Conservation (phyloP, 92 coral and sea anemone species). For the Phenganax stokvisi region DNA sequence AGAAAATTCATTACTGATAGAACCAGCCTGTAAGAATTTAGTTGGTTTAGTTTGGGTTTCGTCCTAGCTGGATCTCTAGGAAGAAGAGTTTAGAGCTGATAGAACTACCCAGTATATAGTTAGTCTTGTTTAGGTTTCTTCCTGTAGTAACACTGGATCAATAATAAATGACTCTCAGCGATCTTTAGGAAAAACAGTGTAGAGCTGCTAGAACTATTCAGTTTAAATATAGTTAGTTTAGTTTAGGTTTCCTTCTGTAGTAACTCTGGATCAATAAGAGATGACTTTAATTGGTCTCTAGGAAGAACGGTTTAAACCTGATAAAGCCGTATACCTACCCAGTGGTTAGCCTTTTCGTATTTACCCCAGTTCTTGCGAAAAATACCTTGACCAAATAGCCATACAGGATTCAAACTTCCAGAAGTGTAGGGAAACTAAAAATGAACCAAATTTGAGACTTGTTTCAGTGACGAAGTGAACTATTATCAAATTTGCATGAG, state of each 20-base stretch:
- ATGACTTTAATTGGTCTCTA: neutral
- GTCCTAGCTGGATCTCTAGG: neutral
- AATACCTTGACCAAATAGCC: constrained; percentile 16
- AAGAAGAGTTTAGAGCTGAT: neutral
- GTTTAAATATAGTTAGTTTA: no score
- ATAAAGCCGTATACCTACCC: constrained; percentile 14
- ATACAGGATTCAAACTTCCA: constrained; percentile 22
- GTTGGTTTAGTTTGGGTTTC: no score
- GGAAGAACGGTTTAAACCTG: neutral
- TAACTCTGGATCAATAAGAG: no score
- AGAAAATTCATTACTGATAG: no score
- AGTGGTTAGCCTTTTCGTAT: constrained; percentile 22
- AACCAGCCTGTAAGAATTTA: no score
- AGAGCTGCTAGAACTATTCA: no score
- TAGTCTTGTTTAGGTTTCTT: no score
- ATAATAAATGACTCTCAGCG: no score
- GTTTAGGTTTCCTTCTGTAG: no score
- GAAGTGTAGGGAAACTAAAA: constrained; percentile 32
- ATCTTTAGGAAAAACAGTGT: no score
- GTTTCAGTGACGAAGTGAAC: no score
- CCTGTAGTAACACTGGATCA: no score
- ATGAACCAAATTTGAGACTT: neutral
- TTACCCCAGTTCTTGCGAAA: constrained; percentile 23
- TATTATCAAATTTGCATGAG: neutral
- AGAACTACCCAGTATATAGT: neutral